Evolutionary conservation across 2,797 vertebrate species (phyloP).

Genomic region (Bradypodion pumilum): DNA sequence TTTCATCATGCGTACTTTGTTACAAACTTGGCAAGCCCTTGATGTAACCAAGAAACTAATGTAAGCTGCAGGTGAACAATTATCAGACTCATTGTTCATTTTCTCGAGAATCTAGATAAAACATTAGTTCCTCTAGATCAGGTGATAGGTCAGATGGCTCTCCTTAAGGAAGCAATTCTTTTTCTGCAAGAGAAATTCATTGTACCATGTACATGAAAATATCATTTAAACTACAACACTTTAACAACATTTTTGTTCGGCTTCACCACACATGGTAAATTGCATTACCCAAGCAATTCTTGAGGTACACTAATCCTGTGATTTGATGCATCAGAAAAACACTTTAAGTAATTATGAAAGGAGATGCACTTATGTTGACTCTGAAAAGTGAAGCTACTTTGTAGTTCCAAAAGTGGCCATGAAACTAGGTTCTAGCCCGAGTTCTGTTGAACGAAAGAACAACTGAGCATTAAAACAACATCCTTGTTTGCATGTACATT

Average conservation of each 20-base stretch:
- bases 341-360: neutral
- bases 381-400: neutral
- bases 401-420: neutral
- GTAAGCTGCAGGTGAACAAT: too few species aligned
- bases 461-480: neutral
- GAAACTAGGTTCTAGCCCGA: neutral
- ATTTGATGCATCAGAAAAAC: neutral
- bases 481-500: neutral
- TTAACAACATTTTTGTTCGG: neutral
- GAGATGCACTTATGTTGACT: too few species aligned
- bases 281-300: neutral
- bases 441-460: neutral
- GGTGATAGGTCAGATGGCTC: neutral
- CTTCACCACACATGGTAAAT: neutral
- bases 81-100: neutral
- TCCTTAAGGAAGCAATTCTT: neutral
- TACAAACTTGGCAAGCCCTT: too few species aligned
- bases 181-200: neutral
- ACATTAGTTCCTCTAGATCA: neutral
- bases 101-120: neutral
- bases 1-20: too few species aligned
- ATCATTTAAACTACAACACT: neutral
- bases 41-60: too few species aligned
- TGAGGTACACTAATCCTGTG: neutral
- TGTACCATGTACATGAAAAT: too few species aligned